Evolutionary conservation across 2,888 invertebrate species (phyloP).

Genomic region (Pardosa pseudoannulata): DNA sequence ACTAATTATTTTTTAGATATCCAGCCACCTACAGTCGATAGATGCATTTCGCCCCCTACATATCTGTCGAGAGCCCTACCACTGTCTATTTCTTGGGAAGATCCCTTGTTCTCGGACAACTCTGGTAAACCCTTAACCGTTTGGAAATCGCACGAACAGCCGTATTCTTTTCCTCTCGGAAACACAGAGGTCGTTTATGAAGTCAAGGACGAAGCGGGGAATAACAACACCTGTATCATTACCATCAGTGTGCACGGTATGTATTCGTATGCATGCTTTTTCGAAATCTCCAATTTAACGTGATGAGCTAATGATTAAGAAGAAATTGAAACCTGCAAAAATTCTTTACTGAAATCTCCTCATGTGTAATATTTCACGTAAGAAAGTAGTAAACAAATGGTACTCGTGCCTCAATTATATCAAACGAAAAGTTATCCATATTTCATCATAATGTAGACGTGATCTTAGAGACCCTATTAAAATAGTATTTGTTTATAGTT

Average conservation of each 20-base stretch:
- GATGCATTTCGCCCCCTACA: conserved; percentile 81
- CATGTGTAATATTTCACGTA: too few relatives aligned
- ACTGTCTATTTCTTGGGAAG: conserved; percentile 80
- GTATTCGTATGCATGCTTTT: too few relatives aligned
- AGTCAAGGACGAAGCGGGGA: conserved; percentile 81
- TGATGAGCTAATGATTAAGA: too few relatives aligned
- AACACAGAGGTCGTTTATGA: conserved; percentile 81
- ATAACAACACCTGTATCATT: conserved; percentile 81
- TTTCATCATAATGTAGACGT: too few relatives aligned
- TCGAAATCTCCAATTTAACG: too few relatives aligned
- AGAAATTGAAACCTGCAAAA: too few relatives aligned
- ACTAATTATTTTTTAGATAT: conserved; percentile 79
- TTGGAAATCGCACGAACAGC: conserved; percentile 78
- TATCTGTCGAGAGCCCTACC: conserved; percentile 78
- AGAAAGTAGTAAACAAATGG: too few relatives aligned
- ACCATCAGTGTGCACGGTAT: conserved; percentile 82
- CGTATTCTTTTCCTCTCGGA: conserved; percentile 80
- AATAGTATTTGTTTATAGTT: too few relatives aligned
- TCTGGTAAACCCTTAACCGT: conserved; percentile 78
- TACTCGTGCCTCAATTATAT: too few relatives aligned
- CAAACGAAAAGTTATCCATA: too few relatives aligned
- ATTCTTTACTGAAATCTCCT: too few relatives aligned
- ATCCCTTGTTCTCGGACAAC: conserved; percentile 82
- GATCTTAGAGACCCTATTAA: too few relatives aligned
- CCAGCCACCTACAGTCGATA: conserved; percentile 81